Evolutionary conservation across 2,797 vertebrate genomes (phyloP).

Genomic region (Geotrypetes seraphini): DNA sequence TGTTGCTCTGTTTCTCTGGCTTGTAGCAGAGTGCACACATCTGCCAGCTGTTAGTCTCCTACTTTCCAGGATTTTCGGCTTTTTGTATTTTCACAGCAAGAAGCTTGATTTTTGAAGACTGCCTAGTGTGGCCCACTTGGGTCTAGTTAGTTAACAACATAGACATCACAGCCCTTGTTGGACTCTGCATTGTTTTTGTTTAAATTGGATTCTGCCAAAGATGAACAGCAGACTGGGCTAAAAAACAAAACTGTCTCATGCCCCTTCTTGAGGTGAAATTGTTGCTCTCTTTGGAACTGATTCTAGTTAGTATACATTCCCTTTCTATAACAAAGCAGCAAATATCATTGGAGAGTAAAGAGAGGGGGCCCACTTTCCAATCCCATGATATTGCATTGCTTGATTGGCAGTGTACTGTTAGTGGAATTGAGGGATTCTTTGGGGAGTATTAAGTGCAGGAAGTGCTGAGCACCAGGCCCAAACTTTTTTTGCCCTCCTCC

Average conservation of each 20-base stretch:
- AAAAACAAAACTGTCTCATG: conserved; percentile 11
- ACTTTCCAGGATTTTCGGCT: conserved; percentile 5
- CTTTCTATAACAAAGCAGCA: conserved; percentile 18
- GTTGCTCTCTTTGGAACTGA: conserved; percentile 8
- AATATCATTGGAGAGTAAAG: no score
- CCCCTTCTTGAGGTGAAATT: not conserved
- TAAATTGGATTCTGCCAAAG: conserved; percentile 49
- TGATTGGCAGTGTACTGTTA: no score
- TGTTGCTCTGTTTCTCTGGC: conserved; percentile 22
- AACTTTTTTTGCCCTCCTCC: no score
- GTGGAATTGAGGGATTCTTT: no score
- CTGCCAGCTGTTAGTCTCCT: conserved; percentile 16
- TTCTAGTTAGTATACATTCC: conserved; percentile 11
- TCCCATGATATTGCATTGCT: no score
- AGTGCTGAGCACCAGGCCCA: no score
- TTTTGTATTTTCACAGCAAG: conserved; percentile 33
- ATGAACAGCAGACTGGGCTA: conserved; percentile 29
- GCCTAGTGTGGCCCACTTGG: conserved; percentile 42
- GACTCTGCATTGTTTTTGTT: conserved; percentile 36
- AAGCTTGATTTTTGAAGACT: conserved; percentile 50
- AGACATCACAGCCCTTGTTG: conserved; percentile 28
- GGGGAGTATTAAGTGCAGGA: no score
- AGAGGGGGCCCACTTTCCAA: no score
- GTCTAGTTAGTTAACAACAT: conserved; percentile 21
- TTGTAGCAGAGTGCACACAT: conserved; percentile 34